phyloP scores from a whole-genome alignment of 1,140 invertebrate species.

The Sycophila sp. region DNA sequence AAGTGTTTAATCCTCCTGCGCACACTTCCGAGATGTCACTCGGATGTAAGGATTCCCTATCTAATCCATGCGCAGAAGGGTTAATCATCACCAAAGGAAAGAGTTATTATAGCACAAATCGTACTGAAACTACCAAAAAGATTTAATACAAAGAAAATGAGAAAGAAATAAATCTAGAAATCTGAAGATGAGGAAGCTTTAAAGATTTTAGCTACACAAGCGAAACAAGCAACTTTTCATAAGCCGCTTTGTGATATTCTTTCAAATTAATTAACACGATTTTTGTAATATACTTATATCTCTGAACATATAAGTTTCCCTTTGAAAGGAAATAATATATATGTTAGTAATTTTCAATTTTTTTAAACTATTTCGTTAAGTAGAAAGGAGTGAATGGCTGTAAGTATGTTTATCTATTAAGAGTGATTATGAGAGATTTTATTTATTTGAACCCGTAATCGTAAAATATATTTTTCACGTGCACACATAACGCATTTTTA shows the following conservation, averaged over 20 bases:
- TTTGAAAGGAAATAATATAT: not conserved
- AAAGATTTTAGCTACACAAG: conserved; percentile 5
- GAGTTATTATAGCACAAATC: conserved; percentile 25
- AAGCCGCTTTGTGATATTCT: conserved; percentile 40
- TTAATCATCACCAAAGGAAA: conserved; percentile 18
- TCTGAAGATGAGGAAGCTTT: conserved; percentile 3
- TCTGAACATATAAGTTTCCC: conserved; percentile 15
- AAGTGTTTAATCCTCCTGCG: not conserved
- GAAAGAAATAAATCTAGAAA: not conserved
- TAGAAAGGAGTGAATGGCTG: conserved; percentile 15
- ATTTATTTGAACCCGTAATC: conserved; percentile 17
- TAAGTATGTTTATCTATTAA: conserved; percentile 7
- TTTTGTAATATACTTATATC: conserved; percentile 35
- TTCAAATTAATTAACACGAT: conserved; percentile 4
- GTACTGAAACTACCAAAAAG: not conserved
- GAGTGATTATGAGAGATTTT: conserved; percentile 20
- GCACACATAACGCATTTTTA: conserved; percentile 30
- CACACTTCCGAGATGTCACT: too few relatives aligned
- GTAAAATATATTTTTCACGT: conserved; percentile 11
- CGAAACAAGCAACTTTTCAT: conserved; percentile 16
- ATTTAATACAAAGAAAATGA: not conserved
- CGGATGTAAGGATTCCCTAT: not conserved
- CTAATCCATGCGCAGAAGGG: not conserved
- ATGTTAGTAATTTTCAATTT: not conserved
- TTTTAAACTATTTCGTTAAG: conserved; percentile 9